These are phyloP conservation scores for Cepphus grylle DNA, from an alignment of 2,113 vertebrate species.

Conservation along the genomic window DNA sequence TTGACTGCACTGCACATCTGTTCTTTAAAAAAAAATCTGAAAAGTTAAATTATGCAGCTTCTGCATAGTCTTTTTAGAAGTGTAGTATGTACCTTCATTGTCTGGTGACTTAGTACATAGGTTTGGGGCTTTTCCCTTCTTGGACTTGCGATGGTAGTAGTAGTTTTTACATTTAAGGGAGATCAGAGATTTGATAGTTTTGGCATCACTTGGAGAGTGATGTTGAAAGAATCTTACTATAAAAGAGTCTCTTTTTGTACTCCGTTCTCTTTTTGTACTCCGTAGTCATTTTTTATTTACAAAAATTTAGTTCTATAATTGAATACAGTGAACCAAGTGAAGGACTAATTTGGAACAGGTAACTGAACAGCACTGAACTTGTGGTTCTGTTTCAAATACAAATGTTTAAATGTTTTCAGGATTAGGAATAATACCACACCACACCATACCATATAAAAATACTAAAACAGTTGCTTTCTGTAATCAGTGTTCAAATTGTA, in stretches of 20 bases:
- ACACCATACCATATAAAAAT: neutral
- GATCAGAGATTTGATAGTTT: neutral
- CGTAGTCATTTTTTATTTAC: neutral
- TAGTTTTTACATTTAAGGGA: neutral
- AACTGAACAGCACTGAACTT: neutral
- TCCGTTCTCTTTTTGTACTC: neutral
- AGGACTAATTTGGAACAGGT: neutral
- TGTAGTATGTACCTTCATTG: neutral
- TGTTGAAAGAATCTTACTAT: neutral
- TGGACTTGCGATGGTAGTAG: neutral
- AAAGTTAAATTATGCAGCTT: neutral
- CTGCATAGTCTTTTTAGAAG: neutral
- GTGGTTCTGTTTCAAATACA: neutral
- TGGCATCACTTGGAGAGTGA: neutral
- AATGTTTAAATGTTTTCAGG: neutral
- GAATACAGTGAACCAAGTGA: neutral
- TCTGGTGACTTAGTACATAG: neutral
- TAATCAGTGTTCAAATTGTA: neutral
- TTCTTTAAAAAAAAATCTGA: neutral
- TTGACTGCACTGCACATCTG: neutral
- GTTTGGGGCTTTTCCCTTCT: neutral
- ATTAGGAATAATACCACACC: neutral
- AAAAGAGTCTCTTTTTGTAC: neutral
- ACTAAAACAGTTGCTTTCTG: neutral
- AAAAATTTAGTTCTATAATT: neutral